Evolutionary conservation across 1,140 invertebrate genomes (phyloP), one percentile per base, ranked within the genome.

Genomic region (Listronotus oregonensis): DNA sequence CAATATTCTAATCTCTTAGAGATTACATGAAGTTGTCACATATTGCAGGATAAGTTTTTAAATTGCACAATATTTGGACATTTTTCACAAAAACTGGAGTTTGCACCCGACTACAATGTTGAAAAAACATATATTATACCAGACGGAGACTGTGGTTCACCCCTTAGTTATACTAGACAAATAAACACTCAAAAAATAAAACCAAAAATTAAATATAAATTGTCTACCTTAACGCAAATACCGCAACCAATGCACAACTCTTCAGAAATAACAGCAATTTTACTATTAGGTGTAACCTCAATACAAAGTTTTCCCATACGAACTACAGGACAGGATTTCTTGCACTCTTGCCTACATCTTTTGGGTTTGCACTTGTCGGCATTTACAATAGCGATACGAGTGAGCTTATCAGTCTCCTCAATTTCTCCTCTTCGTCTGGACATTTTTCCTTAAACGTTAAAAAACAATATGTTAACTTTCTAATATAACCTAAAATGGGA

Each of bases 251-350:
- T 99, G 79, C 98, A 99, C 0, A 99, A 82, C 80, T 98, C 95
- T 83, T 99, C 98, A 64, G 97, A 99, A 75, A 99, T 97, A 47
- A 90, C 89, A 51, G 98, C 95, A 71, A 99, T 97, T 84, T 99
- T 99, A 74, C 94, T 95, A 78, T 94, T 96, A n/a, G 95, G 90
- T 27, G 87, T 89, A 15, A 99, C 98, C 87, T 99, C 97, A 77
- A 99, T 99, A 80, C 98, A 99, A 15, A 99, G 85, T 83, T 99
- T 99, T 76, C 97, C 97, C 93, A 97, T 97, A 73, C 96, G 86
- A 44, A 99, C 96, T 51, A 99, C 97, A 7, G 97, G 97, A 83
- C 97, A 99, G 44, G 93, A 95, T 76, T 95, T 96, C 80, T 99
- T 99, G 81, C 98, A 99, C 79, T 99, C 97, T 82, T 99, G 96